phyloP scores from a whole-genome alignment of 2,113 vertebrate genomes.

The Gorilla gorilla region DNA sequence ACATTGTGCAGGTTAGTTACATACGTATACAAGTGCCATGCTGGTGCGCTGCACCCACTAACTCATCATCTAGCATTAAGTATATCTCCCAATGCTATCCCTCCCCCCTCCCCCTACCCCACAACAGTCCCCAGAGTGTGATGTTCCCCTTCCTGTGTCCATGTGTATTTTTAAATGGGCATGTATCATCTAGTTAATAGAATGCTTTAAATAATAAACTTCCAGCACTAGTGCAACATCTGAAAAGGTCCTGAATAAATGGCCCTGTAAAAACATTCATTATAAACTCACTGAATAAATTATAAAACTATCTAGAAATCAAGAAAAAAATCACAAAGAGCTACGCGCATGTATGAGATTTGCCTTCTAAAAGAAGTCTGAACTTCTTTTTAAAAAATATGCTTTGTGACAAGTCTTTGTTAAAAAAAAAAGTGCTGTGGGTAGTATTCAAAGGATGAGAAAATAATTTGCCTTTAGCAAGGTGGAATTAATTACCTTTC shows the following conservation, averaged over 20 bases:
- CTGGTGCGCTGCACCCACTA: too few relatives aligned
- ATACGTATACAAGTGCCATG: too few relatives aligned
- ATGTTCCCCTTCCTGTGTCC: too few relatives aligned
- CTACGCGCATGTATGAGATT: background rate
- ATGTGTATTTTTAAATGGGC: background rate
- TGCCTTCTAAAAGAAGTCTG: background rate
- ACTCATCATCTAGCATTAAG: too few relatives aligned
- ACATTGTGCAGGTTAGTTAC: too few relatives aligned
- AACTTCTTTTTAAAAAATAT: background rate
- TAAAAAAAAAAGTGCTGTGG: constrained; percentile 23
- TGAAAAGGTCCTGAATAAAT: constrained; percentile 19
- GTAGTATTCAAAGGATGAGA: constrained; percentile 53
- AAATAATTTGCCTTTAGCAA: constrained; percentile 72
- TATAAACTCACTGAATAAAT: constrained; percentile 8
- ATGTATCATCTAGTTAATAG: background rate
- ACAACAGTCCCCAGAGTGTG: too few relatives aligned
- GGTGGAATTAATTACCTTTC: constrained; percentile 75
- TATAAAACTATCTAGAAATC: background rate
- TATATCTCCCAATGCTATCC: too few relatives aligned
- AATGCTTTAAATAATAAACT: background rate
- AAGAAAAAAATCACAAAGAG: background rate
- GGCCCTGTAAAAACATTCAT: background rate
- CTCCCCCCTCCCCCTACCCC: too few relatives aligned
- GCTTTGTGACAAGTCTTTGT: background rate
- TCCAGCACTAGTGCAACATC: background rate